phyloP scores from a whole-genome alignment of 2,888 invertebrate species.

The Peribatodes rhomboidaria region DNA sequence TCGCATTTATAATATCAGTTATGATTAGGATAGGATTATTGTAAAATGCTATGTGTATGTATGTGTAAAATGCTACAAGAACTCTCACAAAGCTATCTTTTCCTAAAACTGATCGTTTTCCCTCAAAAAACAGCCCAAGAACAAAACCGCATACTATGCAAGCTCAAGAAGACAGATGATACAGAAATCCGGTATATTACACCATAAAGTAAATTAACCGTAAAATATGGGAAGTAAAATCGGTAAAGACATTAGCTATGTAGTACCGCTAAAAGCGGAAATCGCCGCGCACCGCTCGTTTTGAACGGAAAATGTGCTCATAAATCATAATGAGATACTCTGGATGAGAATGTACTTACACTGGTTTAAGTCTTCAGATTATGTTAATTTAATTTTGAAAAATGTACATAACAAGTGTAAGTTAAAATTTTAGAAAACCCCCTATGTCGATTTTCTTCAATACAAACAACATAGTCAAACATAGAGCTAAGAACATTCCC shows the following conservation, averaged over 20 bases:
- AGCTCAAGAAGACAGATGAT: slow-evolving; percentile 1
- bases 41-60: too few species aligned
- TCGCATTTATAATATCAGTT: too few species aligned
- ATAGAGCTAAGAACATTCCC: too few species aligned
- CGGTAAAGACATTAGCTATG: background rate
- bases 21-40: too few species aligned
- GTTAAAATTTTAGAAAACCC: too few species aligned
- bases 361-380: background rate
- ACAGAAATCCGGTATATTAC: background rate
- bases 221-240: slow-evolving; percentile 44
- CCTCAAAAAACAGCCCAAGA: background rate
- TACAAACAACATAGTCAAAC: too few species aligned
- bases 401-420: too few species aligned
- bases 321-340: slow-evolving; percentile 11
- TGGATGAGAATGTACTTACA: background rate
- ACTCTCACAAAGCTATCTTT: too few species aligned
- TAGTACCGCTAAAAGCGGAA: background rate
- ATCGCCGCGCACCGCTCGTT: background rate
- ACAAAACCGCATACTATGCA: background rate
- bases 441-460: too few species aligned
- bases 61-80: too few species aligned
- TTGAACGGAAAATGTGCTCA: slow-evolving; percentile 6
- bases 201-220: slow-evolving; percentile 43
- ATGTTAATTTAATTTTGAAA: too few species aligned
- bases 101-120: too few species aligned